Conservation (phyloP, 2,888 invertebrate species). For the Lumbricus terrestris region DNA sequence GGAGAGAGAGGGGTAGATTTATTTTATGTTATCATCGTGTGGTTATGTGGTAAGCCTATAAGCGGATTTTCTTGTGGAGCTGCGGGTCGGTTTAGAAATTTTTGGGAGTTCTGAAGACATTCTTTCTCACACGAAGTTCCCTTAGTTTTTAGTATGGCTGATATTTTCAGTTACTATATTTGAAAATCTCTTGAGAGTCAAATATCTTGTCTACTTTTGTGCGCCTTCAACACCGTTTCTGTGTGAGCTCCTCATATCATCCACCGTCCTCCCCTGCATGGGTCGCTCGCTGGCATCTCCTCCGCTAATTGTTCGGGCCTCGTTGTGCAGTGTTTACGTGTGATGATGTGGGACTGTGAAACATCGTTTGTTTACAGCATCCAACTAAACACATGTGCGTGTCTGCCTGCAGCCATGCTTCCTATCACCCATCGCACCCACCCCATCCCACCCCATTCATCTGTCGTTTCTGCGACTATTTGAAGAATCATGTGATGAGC, state of each 20-base stretch:
- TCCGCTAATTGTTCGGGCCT: neutral
- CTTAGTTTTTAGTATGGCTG: neutral
- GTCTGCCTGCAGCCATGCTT: neutral
- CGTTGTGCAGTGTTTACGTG: neutral
- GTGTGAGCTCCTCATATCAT: too few relatives aligned
- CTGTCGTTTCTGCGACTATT: neutral
- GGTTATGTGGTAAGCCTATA: neutral
- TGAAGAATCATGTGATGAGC: neutral
- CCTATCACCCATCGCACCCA: neutral
- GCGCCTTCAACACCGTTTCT: neutral
- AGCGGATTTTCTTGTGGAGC: neutral
- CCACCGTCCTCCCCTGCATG: too few relatives aligned
- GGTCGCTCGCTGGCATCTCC: neutral
- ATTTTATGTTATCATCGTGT: too few relatives aligned
- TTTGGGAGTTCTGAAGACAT: neutral
- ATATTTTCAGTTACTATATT: neutral
- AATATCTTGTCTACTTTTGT: neutral
- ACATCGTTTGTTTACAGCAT: neutral
- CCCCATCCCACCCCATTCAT: too few relatives aligned
- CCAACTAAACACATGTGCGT: neutral
- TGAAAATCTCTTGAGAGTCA: neutral
- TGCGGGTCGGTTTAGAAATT: neutral
- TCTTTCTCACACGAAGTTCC: neutral
- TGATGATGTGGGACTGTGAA: neutral
- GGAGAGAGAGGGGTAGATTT: neutral